Evolutionary conservation across 2,113 vertebrate genomes (phyloP), one percentile per base, ranked within the genome.

Genomic region (Laterallus jamaicensis): DNA sequence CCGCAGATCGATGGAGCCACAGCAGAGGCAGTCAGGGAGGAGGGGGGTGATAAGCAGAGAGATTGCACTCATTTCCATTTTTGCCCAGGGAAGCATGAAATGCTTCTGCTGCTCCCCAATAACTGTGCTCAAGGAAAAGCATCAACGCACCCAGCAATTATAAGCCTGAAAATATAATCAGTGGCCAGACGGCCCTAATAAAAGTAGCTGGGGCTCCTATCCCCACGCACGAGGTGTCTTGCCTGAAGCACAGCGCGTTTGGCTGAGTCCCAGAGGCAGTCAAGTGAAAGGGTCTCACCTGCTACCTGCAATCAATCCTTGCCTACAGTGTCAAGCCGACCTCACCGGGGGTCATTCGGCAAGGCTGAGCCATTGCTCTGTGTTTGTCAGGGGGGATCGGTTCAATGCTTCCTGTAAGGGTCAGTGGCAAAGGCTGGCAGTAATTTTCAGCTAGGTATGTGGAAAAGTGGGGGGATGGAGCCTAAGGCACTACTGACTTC

Each of bases 301-400:
- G 90, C 86, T 97, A 86, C 95, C 96, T 96, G 95, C 96, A 94
- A 97, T 98, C 97, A 96, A 95, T 97, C 97, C 95, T 92, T 29
- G 95, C 95, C 95, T 91, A 13, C 78, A 37, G 93, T 92, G 97
- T 88, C 95, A 90, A 66, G 50, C 58, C 11, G 39, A 54, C 55
- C 96, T 91, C 94, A 14, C 4, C 4, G 5, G 52, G 85, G 97
- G 96, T 97, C 97, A 96, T 18, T 86, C 55, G 3, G 91, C 89
- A 42, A 58, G 97, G 91, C 92, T 42, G 92, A 96, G 92, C 95
- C 88, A 9, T 63, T 64, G 97, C 93, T 93, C 82, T 70, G n/a
- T 22, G 75, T 84, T 79, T 80, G 95, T 97, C 96, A 78, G 88
- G 67, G 88, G 86, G 84, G 44, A 94, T 50, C 16, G 86, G 60